Evolutionary conservation across 2,113 vertebrate species (phyloP), one percentile per base, ranked within the genome.

Genomic region (Neodontobutis hainanensis): DNA sequence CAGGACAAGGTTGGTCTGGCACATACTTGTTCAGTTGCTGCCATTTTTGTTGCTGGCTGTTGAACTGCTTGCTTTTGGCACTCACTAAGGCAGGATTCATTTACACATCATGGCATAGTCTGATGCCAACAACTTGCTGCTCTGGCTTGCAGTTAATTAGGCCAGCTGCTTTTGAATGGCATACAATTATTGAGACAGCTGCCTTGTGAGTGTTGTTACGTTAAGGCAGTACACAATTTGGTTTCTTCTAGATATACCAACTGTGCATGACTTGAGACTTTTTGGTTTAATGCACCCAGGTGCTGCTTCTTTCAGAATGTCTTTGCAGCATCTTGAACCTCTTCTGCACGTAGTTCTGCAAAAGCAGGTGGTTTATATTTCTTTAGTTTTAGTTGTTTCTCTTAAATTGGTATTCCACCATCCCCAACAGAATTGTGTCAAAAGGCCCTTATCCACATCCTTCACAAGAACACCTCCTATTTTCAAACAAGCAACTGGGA

Each of bases 301-400:
- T 56, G 53, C 7, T 56, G 53, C 34, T 38, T 36, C 53, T 38
- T 56, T 6, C 35, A 2, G 3, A 38, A 8, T 14, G 53, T 12
- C 53, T 56, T 56, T 11, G 53, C 53, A n/a, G 32, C 53, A 56
- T 56, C 53, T 35, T 38, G 53, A 8, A 19, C 49, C 49, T 51
- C 49, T 8, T 51, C 49, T 19, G 49, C 19, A 51, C 49, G 49
- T 19, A 51, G 49, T 38, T 56, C 53, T n/a, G 53, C 11, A 56
- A 56, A 36, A 1, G 34, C 7, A 38, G 53, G 53, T 36, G 53
- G 53, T 1, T 56, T 50, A 50, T 2, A 19, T n/a, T 56, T 56
- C 53, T 35, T 56, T n/a, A 38, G 53, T n/a, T 56, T 56, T 14
- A 38, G 34, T 11, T 56, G 49, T 51, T 19, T 8, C 49, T 51